Percentiles rank a stretch among this genome's conserved stretches.
Conservation (phyloP, 2,888 invertebrate species). For the Andrena haemorrhoa region DNA sequence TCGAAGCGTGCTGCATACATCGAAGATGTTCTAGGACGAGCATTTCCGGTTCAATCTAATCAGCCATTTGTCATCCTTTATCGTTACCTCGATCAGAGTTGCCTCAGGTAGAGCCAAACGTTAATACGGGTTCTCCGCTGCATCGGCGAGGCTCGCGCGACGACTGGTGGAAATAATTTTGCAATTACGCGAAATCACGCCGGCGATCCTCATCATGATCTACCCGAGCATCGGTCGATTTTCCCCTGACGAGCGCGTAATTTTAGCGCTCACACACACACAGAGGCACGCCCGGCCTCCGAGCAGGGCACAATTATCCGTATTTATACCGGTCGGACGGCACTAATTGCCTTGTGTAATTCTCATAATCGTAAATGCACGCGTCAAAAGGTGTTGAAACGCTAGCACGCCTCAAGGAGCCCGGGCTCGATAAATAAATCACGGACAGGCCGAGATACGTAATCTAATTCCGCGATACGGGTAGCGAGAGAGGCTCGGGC, state of each 20-base stretch:
- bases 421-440: constrained; percentile 79
- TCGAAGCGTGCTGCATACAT: not conserved
- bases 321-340: constrained; percentile 73
- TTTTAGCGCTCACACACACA: constrained; percentile 64
- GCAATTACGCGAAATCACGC: constrained; percentile 30
- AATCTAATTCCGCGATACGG: constrained; percentile 79
- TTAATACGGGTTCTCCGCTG: constrained; percentile 1
- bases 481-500: constrained; percentile 66
- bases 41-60: not conserved
- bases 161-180: constrained; percentile 15
- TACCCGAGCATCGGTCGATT: constrained; percentile 36
- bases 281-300: constrained; percentile 1
- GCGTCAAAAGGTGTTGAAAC: constrained; percentile 81
- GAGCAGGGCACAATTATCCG: constrained; percentile 69
- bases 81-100: constrained; percentile 20
- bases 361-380: constrained; percentile 81
- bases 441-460: constrained; percentile 76
- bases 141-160: not conserved
- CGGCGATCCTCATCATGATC: constrained; percentile 11
- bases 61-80: constrained; percentile 24
- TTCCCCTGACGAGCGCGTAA: constrained; percentile 61
- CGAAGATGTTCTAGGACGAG: not conserved
- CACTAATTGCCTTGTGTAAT: constrained; percentile 81
- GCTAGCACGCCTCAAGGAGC: constrained; percentile 74
- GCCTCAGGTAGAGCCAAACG: constrained; percentile 23